Percentiles rank a stretch among this genome's conserved stretches.
Conservation (phyloP, 2,888 invertebrate genomes). For the Phlogophora meticulosa region DNA sequence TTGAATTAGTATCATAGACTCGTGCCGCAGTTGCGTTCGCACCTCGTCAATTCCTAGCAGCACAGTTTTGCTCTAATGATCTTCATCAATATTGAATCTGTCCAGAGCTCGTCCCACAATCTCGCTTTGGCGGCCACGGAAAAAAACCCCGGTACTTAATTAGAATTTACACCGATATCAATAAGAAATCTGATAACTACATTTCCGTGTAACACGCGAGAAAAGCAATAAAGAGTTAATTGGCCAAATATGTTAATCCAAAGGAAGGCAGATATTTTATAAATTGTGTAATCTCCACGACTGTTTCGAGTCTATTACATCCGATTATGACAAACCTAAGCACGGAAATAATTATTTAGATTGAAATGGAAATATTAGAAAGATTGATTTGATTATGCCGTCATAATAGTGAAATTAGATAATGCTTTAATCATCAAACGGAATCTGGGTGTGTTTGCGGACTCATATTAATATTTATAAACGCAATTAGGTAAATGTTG, state of each 20-base stretch:
- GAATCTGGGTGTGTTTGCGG: slow-evolving; percentile 38
- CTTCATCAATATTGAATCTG: neutral
- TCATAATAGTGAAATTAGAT: slow-evolving; percentile 19
- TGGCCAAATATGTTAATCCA: slow-evolving; percentile 51
- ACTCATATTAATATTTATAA: slow-evolving; percentile 24
- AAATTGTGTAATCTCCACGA: slow-evolving; percentile 40
- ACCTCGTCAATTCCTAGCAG: neutral
- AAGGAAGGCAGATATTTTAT: slow-evolving; percentile 35
- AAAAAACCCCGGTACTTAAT: neutral
- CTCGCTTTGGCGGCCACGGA: neutral
- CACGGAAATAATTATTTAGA: slow-evolving; percentile 42
- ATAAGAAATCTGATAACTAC: slow-evolving; percentile 43
- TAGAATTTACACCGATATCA: slow-evolving; percentile 20
- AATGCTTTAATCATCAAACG: slow-evolving; percentile 4
- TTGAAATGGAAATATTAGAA: slow-evolving; percentile 38
- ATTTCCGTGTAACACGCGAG: slow-evolving; percentile 57
- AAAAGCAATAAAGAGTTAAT: slow-evolving; percentile 53
- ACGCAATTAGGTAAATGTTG: slow-evolving; percentile 13
- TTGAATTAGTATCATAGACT: no score
- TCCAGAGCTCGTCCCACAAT: neutral
- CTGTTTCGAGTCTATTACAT: slow-evolving; percentile 24
- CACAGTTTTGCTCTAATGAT: slow-evolving; percentile 10
- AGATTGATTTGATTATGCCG: slow-evolving; percentile 45
- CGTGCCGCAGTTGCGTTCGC: neutral
- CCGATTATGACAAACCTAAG: slow-evolving; percentile 8